Percentiles rank a stretch among this genome's conserved stretches.
Conservation (phyloP, 2,113 vertebrate genomes). For the Macrotus californicus region DNA sequence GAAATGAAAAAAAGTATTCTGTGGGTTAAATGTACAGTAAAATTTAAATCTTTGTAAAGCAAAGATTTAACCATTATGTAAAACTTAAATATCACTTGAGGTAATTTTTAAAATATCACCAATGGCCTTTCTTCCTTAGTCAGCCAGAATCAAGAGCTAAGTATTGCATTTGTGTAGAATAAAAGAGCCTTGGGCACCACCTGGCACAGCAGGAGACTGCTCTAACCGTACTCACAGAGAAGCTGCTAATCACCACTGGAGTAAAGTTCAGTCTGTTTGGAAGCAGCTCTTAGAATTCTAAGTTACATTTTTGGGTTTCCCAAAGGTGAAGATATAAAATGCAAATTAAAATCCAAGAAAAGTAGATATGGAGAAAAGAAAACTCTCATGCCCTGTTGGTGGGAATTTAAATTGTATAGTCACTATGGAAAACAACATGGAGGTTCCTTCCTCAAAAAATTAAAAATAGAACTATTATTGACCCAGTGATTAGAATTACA, state of each 20-base stretch:
- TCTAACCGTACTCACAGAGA: not conserved
- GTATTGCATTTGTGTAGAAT: too few species aligned
- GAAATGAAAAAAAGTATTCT: not conserved
- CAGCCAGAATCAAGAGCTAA: not conserved
- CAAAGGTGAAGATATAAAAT: not conserved
- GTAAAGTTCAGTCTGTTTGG: not conserved
- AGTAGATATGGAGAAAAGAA: not conserved
- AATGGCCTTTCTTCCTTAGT: not conserved
- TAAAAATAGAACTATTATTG: not conserved
- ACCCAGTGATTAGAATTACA: not conserved
- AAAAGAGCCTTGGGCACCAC: not conserved
- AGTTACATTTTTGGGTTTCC: not conserved
- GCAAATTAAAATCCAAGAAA: not conserved
- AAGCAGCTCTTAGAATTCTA: not conserved
- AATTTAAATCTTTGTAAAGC: not conserved
- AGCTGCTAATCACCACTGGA: not conserved
- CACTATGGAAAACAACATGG: not conserved
- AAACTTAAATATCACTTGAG: not conserved
- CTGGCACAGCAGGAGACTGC: not conserved
- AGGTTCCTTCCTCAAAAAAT: not conserved
- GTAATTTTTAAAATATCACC: not conserved
- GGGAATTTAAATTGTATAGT: not conserved
- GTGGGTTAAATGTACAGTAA: not conserved
- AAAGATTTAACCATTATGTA: not conserved
- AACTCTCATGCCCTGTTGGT: not conserved